Base-by-base conservation (phyloP, 2,113 vertebrate genomes). In the Ailuropoda melanoleuca region DNA sequence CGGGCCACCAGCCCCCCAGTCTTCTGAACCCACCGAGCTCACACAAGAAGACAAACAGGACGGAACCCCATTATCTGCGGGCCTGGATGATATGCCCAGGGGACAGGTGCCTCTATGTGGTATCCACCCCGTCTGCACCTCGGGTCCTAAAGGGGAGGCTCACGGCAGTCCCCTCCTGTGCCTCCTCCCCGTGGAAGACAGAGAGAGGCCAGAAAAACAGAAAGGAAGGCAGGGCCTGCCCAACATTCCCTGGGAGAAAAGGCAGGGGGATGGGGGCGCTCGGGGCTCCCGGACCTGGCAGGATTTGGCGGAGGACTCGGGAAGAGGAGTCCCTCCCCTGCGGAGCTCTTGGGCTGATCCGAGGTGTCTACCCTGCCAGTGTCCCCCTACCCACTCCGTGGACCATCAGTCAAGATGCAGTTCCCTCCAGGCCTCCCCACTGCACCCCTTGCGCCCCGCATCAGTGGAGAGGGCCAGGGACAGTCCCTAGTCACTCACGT, bases 51-150 rank as follows among this genome's bases (percentile, higher is more conserved):
- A 34, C 46, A 37, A 31, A 23, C 4, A 18, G 23, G 39, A 4
- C 4, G 6, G 7, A 6, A n/a, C 21, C 1, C 17, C 46, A 23
- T 7, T 17, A 1, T 23, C 43, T n/a, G 9, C 1, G 2, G 43
- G 18, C 6, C 7, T 87, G 60, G 17, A 3, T 8, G n/a, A 19
- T 43, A 3, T 2, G 26, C 3, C 29, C 8, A 39, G 43, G 12
- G 3, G 4, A 43, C 39, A 1, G n/a, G 10, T 34, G 17, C 23
- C n/a, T 74, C 18, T 5, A n/a, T 9, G 29, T 17, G 24, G 78
- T 1, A 1, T 4, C 75, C 9, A 34, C 53, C 19, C 4, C 4
- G 4, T 21, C 12, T 43, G 55, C 43, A 50, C 62, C 21, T 31
- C 10, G 53, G 56, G 50, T 60, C 48, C 37, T 19, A 48, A 43